Base-by-base conservation (phyloP, 2,113 vertebrate species). In the Pterocles gutturalis region DNA sequence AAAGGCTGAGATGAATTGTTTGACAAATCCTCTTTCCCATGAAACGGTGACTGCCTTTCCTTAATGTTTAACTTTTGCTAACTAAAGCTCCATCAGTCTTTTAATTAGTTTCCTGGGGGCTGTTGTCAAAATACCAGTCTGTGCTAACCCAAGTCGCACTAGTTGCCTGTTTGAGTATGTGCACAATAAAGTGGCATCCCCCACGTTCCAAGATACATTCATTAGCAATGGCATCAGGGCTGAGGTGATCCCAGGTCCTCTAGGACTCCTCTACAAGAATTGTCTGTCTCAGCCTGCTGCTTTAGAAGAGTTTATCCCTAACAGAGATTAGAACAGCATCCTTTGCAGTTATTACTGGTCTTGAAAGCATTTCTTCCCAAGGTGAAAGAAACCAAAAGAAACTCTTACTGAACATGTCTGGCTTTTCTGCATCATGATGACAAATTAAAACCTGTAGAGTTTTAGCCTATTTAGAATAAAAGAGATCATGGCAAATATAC, bases 61-160 rank as follows among this genome's bases (percentile, higher is more conserved):
- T 65, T 41, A 20, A 43, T 5, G 25, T 82, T 87, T 76, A 82
- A 89, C 77, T 95, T 96, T 38, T 79, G 24, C 65, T 89, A 72
- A 87, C 78, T 72, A 91, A 96, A 83, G 24, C 36, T 76, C 64
- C 73, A 79, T 76, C 81, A 79, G 24, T 17, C 61, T 70, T 92
- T 58, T 65, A 81, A 89, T 93, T 76, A 87, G 49, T 76, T 96
- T 91, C 61, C 87, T 57, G 70, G 48, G 10, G 61, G 26, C 48
- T 91, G 69, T 93, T 94, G 77, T 76, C 81, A 95, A 79, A 96
- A 89, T 72, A 95, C 38, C 80, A 76, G 24, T 31, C 83, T 66
- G 13, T 60, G 73, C 13, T 58, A 67, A 51, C 73, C 61, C 49
- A 70, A 55, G 73, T 41, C 69, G 20, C 53, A 34, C 0, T 1